Conservation (phyloP, 2,113 vertebrate genomes). For the Artemisiospiza belli region DNA sequence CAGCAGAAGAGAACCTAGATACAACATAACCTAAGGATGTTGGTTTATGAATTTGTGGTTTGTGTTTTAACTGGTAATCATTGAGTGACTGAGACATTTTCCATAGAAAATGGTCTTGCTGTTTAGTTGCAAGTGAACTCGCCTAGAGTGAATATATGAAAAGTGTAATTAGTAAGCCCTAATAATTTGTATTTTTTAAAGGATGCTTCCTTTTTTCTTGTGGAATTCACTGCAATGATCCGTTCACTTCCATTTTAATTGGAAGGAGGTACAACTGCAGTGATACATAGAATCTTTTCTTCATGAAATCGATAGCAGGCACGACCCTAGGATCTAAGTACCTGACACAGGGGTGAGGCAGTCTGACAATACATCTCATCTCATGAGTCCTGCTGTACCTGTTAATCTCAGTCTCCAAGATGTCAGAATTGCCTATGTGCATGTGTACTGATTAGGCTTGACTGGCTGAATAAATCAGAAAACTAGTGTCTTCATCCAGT, state of each 20-base stretch:
- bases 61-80: not conserved
- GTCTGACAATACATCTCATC: not conserved
- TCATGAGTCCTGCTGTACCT: not conserved
- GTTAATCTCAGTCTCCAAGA: not conserved
- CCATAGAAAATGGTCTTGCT: not conserved
- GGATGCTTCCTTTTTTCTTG: not conserved
- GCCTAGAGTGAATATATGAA: not conserved
- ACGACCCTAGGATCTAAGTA: not conserved
- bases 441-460: not conserved
- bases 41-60: not conserved
- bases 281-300: not conserved
- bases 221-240: not conserved
- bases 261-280: not conserved
- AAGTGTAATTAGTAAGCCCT: not conserved
- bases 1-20: not conserved
- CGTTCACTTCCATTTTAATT: not conserved
- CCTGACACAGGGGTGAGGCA: not conserved
- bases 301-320: not conserved
- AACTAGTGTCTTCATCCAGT: not conserved
- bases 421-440: fast-evolving
- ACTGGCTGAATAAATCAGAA: not conserved
- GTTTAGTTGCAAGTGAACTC: not conserved
- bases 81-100: not conserved
- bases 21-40: not conserved
- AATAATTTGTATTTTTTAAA: not conserved